phyloP scores from a whole-genome alignment of 1,140 invertebrate genomes.

The Homalodisca vitripennis region DNA sequence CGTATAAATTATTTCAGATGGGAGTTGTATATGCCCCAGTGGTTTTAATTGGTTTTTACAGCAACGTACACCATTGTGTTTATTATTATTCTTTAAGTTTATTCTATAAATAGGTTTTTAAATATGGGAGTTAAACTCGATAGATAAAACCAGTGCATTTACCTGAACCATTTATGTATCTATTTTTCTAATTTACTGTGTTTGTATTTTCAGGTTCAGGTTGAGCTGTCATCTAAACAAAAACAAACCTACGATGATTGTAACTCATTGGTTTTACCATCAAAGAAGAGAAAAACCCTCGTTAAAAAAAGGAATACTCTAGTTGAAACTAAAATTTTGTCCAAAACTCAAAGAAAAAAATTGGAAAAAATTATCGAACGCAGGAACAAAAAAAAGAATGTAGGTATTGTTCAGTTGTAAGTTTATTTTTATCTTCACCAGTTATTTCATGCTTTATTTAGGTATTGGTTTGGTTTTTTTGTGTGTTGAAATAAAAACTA shows the following conservation, averaged over 20 bases:
- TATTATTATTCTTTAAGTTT: neutral
- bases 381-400: conserved; percentile 86
- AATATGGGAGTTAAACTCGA: too few relatives aligned
- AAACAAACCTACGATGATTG: conserved; percentile 65
- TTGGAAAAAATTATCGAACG: conserved; percentile 83
- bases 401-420: conserved; percentile 50
- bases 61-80: neutral
- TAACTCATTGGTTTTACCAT: conserved; percentile 79
- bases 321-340: conserved; percentile 64
- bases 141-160: neutral
- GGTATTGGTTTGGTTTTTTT: conserved; percentile 37
- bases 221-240: conserved; percentile 32
- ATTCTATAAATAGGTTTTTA: neutral
- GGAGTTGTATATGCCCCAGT: too few relatives aligned
- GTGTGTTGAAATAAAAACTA: neutral
- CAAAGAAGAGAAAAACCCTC: conserved; percentile 76
- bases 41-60: too few relatives aligned
- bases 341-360: conserved; percentile 83
- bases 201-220: conserved; percentile 15
- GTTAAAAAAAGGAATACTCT: conserved; percentile 55
- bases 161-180: neutral
- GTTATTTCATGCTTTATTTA: neutral
- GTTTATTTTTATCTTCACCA: neutral
- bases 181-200: neutral
- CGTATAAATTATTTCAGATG: too few relatives aligned